Evolutionary conservation across 2,113 vertebrate species (phyloP).

Genomic region (Nestor notabilis): DNA sequence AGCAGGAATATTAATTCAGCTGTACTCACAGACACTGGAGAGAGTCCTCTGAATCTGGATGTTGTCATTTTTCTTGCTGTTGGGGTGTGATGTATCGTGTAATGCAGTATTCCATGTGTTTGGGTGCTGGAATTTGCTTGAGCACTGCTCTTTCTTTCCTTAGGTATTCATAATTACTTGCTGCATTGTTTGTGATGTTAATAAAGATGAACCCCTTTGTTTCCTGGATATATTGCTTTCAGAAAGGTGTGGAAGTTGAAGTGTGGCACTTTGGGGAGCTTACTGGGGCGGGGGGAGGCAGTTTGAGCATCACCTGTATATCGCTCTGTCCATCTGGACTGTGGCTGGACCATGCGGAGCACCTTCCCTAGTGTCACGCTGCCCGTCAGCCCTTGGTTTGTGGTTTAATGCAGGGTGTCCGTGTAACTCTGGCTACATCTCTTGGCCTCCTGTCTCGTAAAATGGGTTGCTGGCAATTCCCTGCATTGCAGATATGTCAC

Average conservation of each 20-base stretch:
- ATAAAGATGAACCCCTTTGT: neutral
- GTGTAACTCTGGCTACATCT: neutral
- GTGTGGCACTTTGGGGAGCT: neutral
- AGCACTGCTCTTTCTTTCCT: neutral
- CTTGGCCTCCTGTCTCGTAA: neutral
- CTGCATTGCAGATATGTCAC: neutral
- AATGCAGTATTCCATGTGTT: neutral
- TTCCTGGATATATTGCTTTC: neutral
- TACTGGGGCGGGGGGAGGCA: fast-evolving
- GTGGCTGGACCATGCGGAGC: neutral
- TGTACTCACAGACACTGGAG: neutral
- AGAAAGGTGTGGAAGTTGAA: neutral
- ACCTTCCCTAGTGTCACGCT: neutral
- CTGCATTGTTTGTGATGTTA: neutral
- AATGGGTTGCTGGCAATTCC: neutral
- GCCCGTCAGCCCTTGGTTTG: neutral
- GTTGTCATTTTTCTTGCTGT: neutral
- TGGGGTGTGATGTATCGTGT: neutral
- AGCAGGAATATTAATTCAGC: neutral
- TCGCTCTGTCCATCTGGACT: fast-evolving
- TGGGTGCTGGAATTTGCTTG: neutral
- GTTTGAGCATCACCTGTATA: neutral
- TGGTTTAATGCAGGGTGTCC: neutral
- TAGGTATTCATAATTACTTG: neutral
- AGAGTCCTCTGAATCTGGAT: neutral